Percentiles rank a stretch among this genome's conserved stretches.
Conservation (phyloP, 1,140 invertebrate species). For the Diachasma alloeum region DNA sequence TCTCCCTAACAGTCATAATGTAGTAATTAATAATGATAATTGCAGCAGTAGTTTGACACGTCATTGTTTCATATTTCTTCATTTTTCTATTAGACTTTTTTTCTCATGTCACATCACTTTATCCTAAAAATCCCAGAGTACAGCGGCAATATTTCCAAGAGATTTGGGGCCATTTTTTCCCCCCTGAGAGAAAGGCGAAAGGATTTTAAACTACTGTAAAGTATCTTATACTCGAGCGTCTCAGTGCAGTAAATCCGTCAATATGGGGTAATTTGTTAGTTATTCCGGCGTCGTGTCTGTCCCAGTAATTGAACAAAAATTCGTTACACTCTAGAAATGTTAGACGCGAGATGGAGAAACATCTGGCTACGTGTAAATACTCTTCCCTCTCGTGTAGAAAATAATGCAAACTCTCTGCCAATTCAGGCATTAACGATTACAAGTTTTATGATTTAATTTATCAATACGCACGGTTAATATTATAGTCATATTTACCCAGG, state of each 20-base stretch:
- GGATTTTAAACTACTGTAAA: not conserved
- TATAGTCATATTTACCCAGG: constrained; percentile 48
- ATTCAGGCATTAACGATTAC: constrained; percentile 19
- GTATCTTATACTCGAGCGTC: not conserved
- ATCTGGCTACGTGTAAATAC: not conserved
- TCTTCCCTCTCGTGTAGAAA: constrained; percentile 7
- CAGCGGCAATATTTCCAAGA: constrained; percentile 54
- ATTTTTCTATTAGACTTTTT: constrained; percentile 9
- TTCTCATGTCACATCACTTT: constrained; percentile 41
- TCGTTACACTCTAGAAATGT: not conserved
- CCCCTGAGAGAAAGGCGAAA: constrained; percentile 21
- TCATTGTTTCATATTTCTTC: constrained; percentile 16
- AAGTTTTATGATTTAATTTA: constrained; percentile 10
- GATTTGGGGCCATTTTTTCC: not conserved
- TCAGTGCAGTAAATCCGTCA: not conserved
- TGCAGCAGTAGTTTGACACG: constrained; percentile 58
- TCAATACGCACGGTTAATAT: constrained; percentile 35
- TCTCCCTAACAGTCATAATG: constrained; percentile 33
- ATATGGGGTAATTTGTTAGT: not conserved
- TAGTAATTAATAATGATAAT: constrained; percentile 48
- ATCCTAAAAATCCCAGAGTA: constrained; percentile 34
- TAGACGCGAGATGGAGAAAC: not conserved
- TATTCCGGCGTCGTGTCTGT: not conserved
- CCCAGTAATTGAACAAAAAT: not conserved
- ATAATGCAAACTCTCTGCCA: constrained; percentile 12